Percentiles rank a stretch among this genome's conserved stretches.
These are phyloP conservation scores for Fregetta grallaria DNA, from an alignment of 2,113 vertebrate species.

Conservation along the genomic window DNA sequence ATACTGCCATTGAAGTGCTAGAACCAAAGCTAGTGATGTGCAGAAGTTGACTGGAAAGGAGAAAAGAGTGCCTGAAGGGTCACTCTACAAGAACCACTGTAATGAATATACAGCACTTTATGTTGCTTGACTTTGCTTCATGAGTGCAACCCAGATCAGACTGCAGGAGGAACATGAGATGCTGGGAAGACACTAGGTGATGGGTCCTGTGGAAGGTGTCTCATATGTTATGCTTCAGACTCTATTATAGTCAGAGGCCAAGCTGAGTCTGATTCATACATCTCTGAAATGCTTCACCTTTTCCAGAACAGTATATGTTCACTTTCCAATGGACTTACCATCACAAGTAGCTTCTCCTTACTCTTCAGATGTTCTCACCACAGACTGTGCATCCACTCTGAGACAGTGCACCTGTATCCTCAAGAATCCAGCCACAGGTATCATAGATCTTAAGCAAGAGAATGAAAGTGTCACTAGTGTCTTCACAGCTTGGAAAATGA, in stretches of 20 bases:
- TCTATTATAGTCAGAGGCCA: background rate
- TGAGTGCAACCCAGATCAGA: background rate
- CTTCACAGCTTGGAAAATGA: background rate
- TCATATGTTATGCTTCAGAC: background rate
- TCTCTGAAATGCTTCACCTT: background rate
- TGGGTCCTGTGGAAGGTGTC: background rate
- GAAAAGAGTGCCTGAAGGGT: background rate
- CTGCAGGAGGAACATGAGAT: background rate
- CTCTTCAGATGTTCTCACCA: background rate
- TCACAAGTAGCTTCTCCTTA: background rate
- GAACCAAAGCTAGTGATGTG: background rate
- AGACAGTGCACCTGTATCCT: background rate
- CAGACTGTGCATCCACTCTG: background rate
- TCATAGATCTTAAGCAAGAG: background rate
- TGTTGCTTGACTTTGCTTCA: background rate
- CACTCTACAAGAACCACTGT: background rate
- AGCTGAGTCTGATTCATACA: background rate
- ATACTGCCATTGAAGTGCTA: background rate
- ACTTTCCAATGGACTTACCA: background rate
- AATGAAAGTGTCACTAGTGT: background rate
- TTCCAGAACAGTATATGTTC: background rate
- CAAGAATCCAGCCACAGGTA: background rate
- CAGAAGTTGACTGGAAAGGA: background rate
- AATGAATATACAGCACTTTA: background rate
- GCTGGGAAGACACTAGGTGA: background rate